Evolutionary conservation across 2,113 vertebrate species (phyloP), one percentile per base, ranked within the genome.

Genomic region (Clarias gariepinus): DNA sequence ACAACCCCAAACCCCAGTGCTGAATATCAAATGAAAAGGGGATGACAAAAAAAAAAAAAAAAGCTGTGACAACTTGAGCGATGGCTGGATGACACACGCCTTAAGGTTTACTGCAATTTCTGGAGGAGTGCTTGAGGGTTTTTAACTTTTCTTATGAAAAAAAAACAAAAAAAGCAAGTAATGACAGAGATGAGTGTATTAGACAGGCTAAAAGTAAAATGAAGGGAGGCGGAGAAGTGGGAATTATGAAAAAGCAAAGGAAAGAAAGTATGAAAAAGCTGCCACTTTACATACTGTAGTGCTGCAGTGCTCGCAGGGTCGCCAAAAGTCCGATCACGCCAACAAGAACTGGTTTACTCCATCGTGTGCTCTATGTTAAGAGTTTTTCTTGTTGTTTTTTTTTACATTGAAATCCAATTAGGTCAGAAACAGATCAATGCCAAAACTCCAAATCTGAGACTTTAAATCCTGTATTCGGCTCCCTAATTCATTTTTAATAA

Each of bases 121-220:
- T 47, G 33, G 78, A 81, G 68, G 78, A 25, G 23, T 23, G 55
- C 78, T 86, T 69, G 25, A 30, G 55, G 66, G 78, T n/a, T 41
- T 61, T 69, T 52, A 3, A 52, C n/a, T 73, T 30, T 86, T 55
- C 66, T 47, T 15, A 13, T 69, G 19, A 15, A 81, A 63, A 52
- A 47, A 47, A 47, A 47, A 47, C 0, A 8, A 6, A 47, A 47
- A 85, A 74, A 64, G 36, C 6, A 16, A 73, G 64, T 57, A 74
- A 73, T 81, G 66, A 81, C 73, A 73, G 57, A 66, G n/a, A 61
- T 47, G 78, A 86, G 66, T 61, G 79, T 60, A 30, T 81, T 47
- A 61, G 47, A 82, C 52, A 68, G 85, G 52, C 73, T 81, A 60
- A 61, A 55, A 10, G 66, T 23, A 47, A 73, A 36, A 77, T 33